A percentile compares a stretch with the other conserved stretches of the same genome.
phyloP scores from a whole-genome alignment of 1,140 invertebrate genomes.

The Euwallacea fornicatus region DNA sequence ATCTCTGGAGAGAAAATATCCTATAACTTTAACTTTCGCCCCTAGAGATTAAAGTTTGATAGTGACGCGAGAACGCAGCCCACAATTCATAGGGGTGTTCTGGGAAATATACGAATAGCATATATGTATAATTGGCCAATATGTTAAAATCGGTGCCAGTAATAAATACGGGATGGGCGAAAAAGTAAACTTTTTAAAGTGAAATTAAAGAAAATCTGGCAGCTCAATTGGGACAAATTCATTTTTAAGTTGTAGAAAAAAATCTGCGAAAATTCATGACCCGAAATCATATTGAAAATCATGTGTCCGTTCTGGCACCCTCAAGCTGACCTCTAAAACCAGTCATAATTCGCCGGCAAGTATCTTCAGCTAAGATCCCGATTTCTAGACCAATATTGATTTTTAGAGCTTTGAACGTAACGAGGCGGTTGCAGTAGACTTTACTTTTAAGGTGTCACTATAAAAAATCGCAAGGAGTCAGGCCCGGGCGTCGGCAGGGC shows the following conservation, averaged over 20 bases:
- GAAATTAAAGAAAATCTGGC: too few species aligned
- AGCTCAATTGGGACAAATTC: neutral
- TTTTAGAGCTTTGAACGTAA: neutral
- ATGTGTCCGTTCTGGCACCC: neutral
- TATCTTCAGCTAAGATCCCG: neutral
- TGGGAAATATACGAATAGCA: too few species aligned
- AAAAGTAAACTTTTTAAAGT: too few species aligned
- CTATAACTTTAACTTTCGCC: too few species aligned
- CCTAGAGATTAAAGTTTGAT: too few species aligned
- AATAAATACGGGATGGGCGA: too few species aligned
- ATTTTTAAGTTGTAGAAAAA: neutral
- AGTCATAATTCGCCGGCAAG: neutral
- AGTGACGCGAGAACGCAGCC: too few species aligned
- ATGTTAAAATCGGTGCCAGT: too few species aligned
- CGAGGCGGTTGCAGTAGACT: slow-evolving; percentile 1
- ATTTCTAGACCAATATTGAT: neutral
- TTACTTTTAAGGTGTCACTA: slow-evolving; percentile 1
- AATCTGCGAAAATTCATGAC: neutral
- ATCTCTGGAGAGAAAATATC: too few species aligned
- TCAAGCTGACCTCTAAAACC: neutral
- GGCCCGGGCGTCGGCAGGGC: neutral
- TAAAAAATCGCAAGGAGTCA: slow-evolving; percentile 4
- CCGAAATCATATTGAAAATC: neutral
- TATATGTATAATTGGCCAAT: too few species aligned
- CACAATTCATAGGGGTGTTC: too few species aligned